These are phyloP conservation scores for Trochalopteron elliotii DNA, from an alignment of 2,113 vertebrate genomes.

Conservation along the genomic window DNA sequence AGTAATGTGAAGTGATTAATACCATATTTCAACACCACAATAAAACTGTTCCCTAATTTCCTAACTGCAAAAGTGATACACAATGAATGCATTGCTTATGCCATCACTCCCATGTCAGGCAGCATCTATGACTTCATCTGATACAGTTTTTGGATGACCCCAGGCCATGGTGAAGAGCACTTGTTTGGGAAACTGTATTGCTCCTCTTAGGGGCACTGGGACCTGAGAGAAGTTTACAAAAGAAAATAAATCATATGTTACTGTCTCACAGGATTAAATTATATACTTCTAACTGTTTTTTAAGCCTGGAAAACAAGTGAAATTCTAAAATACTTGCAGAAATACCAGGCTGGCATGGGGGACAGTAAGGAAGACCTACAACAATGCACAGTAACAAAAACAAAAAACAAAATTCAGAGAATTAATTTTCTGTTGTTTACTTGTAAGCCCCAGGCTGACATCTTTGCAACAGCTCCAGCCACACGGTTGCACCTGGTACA, in stretches of 20 bases:
- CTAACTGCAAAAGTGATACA: background rate
- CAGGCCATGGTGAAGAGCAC: background rate
- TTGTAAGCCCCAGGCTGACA: background rate
- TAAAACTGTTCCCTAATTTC: background rate
- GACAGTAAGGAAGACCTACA: background rate
- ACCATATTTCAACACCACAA: background rate
- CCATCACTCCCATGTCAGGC: background rate
- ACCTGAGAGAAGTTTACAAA: background rate
- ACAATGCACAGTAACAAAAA: background rate
- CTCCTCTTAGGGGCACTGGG: background rate
- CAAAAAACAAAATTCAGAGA: background rate
- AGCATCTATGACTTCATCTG: background rate
- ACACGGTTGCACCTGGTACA: background rate
- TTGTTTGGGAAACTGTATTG: background rate
- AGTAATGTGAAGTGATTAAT: background rate
- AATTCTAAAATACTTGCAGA: background rate
- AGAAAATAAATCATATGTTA: background rate
- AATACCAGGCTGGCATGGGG: background rate
- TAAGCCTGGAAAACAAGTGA: background rate
- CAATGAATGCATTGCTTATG: background rate
- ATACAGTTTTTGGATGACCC: background rate
- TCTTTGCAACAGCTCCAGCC: background rate
- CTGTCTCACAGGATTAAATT: background rate
- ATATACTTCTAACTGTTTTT: background rate
- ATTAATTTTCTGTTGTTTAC: background rate